These are phyloP conservation scores for Tichodroma muraria DNA, from an alignment of 2,113 vertebrate genomes.

Conservation along the genomic window DNA sequence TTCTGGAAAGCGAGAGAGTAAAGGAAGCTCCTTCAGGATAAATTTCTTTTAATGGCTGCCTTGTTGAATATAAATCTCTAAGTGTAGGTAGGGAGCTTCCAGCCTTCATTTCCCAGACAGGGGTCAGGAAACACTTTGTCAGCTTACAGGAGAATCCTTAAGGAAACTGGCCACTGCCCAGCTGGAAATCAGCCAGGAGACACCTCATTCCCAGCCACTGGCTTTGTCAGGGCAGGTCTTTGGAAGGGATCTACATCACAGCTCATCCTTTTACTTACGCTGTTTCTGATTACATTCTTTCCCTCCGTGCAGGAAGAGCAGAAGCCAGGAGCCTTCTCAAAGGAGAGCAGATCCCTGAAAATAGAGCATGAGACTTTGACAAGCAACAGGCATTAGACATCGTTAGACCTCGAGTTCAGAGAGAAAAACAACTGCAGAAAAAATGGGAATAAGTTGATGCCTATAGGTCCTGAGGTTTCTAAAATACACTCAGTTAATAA, in stretches of 20 bases:
- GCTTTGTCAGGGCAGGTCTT: not conserved
- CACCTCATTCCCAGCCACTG: fast-evolving
- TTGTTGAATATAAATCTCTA: not conserved
- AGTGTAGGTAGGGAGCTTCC: not conserved
- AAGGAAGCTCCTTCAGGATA: not conserved
- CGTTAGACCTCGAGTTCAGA: not conserved
- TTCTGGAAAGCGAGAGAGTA: conserved; percentile 60
- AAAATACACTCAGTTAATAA: not conserved
- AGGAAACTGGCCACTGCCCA: not conserved
- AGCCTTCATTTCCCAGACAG: not conserved
- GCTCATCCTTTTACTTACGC: conserved; percentile 28
- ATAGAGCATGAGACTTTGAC: conserved; percentile 36
- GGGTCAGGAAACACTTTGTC: not conserved
- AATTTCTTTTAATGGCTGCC: not conserved
- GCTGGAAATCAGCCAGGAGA: not conserved
- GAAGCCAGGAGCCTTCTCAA: conserved; percentile 33
- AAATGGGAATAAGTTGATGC: not conserved
- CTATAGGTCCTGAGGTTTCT: not conserved
- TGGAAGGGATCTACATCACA: not conserved
- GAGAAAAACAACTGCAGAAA: not conserved
- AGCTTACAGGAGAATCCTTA: not conserved
- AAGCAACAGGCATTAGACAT: conserved; percentile 15
- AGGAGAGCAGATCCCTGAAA: conserved; percentile 35
- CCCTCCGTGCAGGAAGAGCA: not conserved
- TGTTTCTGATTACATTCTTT: not conserved